These are phyloP conservation scores for Halocaridina rubra DNA, from an alignment of 2,888 invertebrate species.

Conservation along the genomic window DNA sequence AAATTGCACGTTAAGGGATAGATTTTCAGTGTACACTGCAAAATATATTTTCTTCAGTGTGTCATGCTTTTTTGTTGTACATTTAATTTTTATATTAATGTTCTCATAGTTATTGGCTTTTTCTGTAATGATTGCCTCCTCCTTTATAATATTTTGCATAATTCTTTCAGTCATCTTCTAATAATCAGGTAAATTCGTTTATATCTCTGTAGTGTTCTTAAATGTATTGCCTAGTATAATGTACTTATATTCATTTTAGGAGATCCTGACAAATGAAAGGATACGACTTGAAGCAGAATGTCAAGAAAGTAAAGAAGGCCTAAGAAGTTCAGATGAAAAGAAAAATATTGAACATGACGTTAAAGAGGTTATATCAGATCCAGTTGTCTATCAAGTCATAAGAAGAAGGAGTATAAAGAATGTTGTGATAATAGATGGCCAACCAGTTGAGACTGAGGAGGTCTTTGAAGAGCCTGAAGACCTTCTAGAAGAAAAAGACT, in stretches of 20 bases:
- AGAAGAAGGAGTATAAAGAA: slow-evolving; percentile 43
- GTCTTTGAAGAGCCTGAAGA: slow-evolving; percentile 47
- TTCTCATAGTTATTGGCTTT: too few species aligned
- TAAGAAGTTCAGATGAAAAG: slow-evolving; percentile 25
- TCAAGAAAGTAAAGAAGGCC: slow-evolving; percentile 15
- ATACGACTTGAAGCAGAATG: slow-evolving; percentile 20
- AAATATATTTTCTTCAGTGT: too few species aligned
- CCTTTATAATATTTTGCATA: too few species aligned
- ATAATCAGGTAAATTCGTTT: too few species aligned
- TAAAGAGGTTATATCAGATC: slow-evolving; percentile 12
- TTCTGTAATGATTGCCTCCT: too few species aligned
- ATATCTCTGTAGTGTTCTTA: too few species aligned
- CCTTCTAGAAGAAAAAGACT: not conserved
- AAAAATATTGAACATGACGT: not conserved
- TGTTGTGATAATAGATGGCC: slow-evolving; percentile 19
- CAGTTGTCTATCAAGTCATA: slow-evolving; percentile 19
- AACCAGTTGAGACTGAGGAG: slow-evolving; percentile 45
- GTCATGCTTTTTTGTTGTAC: too few species aligned
- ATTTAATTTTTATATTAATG: too few species aligned
- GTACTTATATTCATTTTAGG: slow-evolving; percentile 56
- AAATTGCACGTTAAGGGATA: too few species aligned
- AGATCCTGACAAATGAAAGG: slow-evolving; percentile 58
- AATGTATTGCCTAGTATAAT: too few species aligned
- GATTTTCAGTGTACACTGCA: too few species aligned
- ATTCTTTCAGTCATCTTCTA: too few species aligned